Base-by-base conservation (phyloP, 2,797 vertebrate genomes). In the Poeciliopsis gracilis region DNA sequence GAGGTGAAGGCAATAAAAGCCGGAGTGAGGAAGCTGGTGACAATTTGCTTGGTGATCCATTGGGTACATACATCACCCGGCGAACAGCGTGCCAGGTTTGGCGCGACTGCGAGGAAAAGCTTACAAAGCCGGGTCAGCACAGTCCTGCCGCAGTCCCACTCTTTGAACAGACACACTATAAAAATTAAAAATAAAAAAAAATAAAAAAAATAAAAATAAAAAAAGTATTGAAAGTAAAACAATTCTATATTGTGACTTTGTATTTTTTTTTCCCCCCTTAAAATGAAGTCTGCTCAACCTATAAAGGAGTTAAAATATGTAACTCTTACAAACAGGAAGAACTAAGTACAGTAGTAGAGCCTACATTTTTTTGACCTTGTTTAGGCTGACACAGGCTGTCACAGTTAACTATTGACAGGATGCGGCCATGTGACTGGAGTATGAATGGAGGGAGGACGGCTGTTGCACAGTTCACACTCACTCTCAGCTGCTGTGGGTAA, bases 341-440 rank as follows among this genome's bases (percentile, higher is more conserved):
- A 51, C 25, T 4, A 57, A 38, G 9, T 30, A 47, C 15, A 49
- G 49, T 38, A 75, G 11, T 38, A 75, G 11, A 77, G 55, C 83
- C 80, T 1, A 63, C 75, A 86, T 55, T 82, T 47, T 78, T 78
- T 46, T 85, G 86, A 89, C 88, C 89, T 86, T 84, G 82, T 86
- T 85, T 66, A 69, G 51, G 80, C 78, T 77, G 53, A 83, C 77
- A 81, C 75, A 73, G 85, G 76, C 78, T 73, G 33, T 46, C 36
- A 86, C 78, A 76, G 93, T 94, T 93, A 94, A 94, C 87, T 77
- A 93, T 94, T 95, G 91, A 94, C 90, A 90, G 86, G 41, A 70
- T 49, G 61, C 3, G 41, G 73, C 70, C 93, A 91, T 91, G 92
- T 92, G 92, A 92, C 80, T 45, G 45, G 67, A 81, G 84, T 76